phyloP scores from a whole-genome alignment of 2,888 invertebrate genomes.

The Agrotis clavis region DNA sequence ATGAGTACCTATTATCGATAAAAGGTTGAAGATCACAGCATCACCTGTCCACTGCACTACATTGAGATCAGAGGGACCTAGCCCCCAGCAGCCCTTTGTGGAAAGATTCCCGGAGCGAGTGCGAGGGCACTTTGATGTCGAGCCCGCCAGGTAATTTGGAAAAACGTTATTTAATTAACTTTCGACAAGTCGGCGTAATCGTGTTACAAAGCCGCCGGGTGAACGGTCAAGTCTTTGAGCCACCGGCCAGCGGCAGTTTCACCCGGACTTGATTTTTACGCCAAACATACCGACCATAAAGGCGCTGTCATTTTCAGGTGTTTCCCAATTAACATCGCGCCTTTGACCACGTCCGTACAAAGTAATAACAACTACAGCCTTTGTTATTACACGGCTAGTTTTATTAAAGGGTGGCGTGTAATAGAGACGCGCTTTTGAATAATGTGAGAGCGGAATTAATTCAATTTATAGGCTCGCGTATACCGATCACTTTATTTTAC shows the following conservation, averaged over 20 bases:
- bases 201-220: constrained; percentile 89
- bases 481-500: constrained; percentile 23
- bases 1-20: constrained; percentile 67
- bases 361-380: constrained; percentile 81
- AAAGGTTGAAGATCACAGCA: constrained; percentile 77
- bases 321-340: constrained; percentile 90
- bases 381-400: constrained; percentile 84
- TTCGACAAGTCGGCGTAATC: constrained; percentile 91
- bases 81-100: constrained; percentile 88
- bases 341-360: constrained; percentile 87
- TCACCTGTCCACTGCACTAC: constrained; percentile 83
- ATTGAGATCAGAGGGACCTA: constrained; percentile 81
- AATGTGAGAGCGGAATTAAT: constrained; percentile 55
- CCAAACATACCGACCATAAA: constrained; percentile 87
- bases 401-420: constrained; percentile 81
- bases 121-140: constrained; percentile 86
- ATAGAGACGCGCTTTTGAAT: constrained; percentile 75
- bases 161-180: constrained; percentile 91
- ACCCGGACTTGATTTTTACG: constrained; percentile 89
- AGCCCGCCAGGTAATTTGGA: constrained; percentile 89
- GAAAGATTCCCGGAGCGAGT: constrained; percentile 83
- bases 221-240: constrained; percentile 89
- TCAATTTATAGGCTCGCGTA: constrained; percentile 35
- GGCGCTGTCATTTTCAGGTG: constrained; percentile 90
- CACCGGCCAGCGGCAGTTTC: constrained; percentile 70